Conservation (phyloP, 2,888 invertebrate species). For the Acrobasis suavella region DNA sequence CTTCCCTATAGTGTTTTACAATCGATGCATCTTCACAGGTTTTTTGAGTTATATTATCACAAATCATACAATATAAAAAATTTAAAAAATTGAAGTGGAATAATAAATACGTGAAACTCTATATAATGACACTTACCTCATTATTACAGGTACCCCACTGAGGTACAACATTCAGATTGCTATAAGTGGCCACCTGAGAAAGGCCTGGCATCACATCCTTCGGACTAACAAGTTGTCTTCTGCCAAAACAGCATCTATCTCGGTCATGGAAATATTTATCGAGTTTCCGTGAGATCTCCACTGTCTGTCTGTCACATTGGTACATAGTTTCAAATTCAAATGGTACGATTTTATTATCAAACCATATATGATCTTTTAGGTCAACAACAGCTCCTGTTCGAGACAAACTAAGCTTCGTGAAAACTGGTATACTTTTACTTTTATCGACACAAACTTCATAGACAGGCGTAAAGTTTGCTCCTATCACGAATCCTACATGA, state of each 20-base stretch:
- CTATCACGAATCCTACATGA: constrained; percentile 41
- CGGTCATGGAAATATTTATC: constrained; percentile 33
- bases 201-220: constrained; percentile 52
- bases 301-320: constrained; percentile 41
- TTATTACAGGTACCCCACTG: constrained; percentile 58
- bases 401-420: constrained; percentile 38
- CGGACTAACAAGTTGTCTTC: constrained; percentile 51
- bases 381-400: constrained; percentile 33
- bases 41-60: too few relatives aligned
- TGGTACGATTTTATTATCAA: constrained; percentile 32
- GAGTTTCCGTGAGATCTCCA: constrained; percentile 33
- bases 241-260: constrained; percentile 51
- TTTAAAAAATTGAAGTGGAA: too few relatives aligned
- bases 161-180: constrained; percentile 53
- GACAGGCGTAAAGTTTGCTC: constrained; percentile 34
- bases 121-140: constrained; percentile 38
- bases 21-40: too few relatives aligned
- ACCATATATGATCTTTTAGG: constrained; percentile 36
- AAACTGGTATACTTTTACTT: constrained; percentile 42
- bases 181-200: constrained; percentile 46
- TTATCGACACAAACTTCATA: constrained; percentile 53
- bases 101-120: too few relatives aligned
- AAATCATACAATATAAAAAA: too few relatives aligned
- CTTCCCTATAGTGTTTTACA: too few relatives aligned
- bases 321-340: constrained; percentile 45